Percentiles rank a stretch among this genome's conserved stretches.
phyloP scores from a whole-genome alignment of 2,113 vertebrate genomes.

The Gobio gobio region DNA sequence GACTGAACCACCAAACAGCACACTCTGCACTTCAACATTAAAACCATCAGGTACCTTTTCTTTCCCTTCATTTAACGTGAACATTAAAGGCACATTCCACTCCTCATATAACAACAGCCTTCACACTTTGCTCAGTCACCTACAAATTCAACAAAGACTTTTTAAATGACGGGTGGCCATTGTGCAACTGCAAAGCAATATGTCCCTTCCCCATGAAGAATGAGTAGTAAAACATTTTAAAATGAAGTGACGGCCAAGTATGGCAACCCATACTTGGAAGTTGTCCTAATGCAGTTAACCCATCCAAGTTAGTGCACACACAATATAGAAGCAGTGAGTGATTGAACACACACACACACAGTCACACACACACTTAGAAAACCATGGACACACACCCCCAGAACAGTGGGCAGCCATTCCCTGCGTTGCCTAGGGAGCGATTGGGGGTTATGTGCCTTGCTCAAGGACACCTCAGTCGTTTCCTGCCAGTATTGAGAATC shows the following conservation, averaged over 20 bases:
- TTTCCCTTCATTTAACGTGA: not conserved
- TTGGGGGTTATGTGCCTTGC: too few species aligned
- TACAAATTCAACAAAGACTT: not conserved
- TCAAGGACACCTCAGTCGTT: too few species aligned
- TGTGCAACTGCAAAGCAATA: not conserved
- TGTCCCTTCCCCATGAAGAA: not conserved
- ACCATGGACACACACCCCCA: too few species aligned
- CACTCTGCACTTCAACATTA: not conserved
- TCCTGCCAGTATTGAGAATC: too few species aligned
- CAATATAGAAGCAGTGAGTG: too few species aligned
- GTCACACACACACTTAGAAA: too few species aligned
- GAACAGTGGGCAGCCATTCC: too few species aligned
- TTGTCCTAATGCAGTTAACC: too few species aligned
- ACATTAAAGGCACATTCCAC: not conserved
- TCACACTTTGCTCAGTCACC: not conserved
- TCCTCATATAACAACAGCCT: not conserved
- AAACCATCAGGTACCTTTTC: constrained; percentile 4
- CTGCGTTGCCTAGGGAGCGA: too few species aligned
- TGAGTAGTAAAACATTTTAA: not conserved
- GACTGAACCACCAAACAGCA: not conserved
- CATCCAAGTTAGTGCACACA: too few species aligned
- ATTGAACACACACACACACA: too few species aligned
- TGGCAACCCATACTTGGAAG: too few species aligned
- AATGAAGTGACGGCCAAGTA: not conserved
- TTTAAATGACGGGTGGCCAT: not conserved